phyloP scores from a whole-genome alignment of 2,797 vertebrate genomes.

The Acanthornis magna region DNA sequence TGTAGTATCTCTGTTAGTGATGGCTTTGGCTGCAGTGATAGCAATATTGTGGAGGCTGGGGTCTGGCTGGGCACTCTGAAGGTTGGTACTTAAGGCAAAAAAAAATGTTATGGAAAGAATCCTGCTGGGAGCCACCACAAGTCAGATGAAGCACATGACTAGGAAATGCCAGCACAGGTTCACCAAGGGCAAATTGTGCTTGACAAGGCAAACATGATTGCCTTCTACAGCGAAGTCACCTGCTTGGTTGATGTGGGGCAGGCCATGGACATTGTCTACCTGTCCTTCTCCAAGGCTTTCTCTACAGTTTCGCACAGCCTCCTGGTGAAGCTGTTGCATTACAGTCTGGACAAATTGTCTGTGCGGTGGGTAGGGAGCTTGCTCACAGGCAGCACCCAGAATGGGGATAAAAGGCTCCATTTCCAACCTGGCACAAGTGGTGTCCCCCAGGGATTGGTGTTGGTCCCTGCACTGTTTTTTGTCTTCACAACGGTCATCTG shows the following conservation, averaged over 20 bases:
- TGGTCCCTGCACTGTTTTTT: neutral
- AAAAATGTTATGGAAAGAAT: neutral
- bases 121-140: neutral
- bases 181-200: neutral
- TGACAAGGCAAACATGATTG: no score
- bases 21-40: neutral
- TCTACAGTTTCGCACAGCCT: neutral
- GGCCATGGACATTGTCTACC: no score
- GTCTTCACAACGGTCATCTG: no score
- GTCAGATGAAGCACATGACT: neutral
- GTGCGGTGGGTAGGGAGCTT: neutral
- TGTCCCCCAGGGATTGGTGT: no score
- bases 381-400: neutral
- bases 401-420: neutral
- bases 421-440: neutral
- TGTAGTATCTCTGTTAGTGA: neutral
- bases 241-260: neutral
- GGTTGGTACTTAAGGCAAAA: neutral
- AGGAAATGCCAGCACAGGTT: fast-evolving
- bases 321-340: neutral
- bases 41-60: neutral
- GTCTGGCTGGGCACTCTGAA: neutral
- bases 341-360: neutral
- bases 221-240: no score
- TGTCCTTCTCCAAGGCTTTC: neutral